Evolutionary conservation across 2,797 vertebrate species (phyloP), one percentile per base, ranked within the genome.

Genomic region (Onychomys leucogaster): DNA sequence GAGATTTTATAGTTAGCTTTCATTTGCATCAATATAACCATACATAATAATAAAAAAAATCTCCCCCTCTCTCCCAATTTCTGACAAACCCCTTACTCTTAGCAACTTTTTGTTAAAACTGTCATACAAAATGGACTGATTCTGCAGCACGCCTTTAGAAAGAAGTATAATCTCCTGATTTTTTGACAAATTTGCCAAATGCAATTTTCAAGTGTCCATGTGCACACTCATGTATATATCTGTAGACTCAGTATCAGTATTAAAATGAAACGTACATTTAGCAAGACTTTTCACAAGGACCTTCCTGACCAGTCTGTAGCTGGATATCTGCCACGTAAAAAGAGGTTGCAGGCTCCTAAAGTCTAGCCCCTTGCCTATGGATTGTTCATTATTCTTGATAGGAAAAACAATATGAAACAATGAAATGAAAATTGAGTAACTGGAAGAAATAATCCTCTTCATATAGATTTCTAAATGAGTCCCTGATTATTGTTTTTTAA

Each of bases 1-100:
- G 85, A 46, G 92, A 77, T 96, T 97, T 90, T 90, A 69, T 96
- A 71, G 37, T 46, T 95, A 14, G 1, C 57, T 95, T 97, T 96
- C 67, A 91, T 96, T 55, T 78, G 7, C 14, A 61, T 43, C 16
- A 29, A 83, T 27, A 41, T 37, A 61, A 17, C 41, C 55, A 82
- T 83, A 61, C 61, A 43, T 41, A 43, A 41, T 27, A 41, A 75
- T 43, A 43, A 43, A 43, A 52, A 52, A 52, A 55, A 12, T 27
- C 23, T 29, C 10, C 71, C 4, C 14, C n/a, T 41, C 12, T 9
- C 13, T 37, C 13, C 6, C 73, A 87, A 57, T 90, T 94, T 90
- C 71, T 63, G 29, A 91, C 84, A 96, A 23, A 65, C 0, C 23
- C 32, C 43, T 46, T 90, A 89, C 32, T 95, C 75, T 95, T 77